Evolutionary conservation across 2,797 vertebrate genomes (phyloP).

Genomic region (Peromyscus nudipes): DNA sequence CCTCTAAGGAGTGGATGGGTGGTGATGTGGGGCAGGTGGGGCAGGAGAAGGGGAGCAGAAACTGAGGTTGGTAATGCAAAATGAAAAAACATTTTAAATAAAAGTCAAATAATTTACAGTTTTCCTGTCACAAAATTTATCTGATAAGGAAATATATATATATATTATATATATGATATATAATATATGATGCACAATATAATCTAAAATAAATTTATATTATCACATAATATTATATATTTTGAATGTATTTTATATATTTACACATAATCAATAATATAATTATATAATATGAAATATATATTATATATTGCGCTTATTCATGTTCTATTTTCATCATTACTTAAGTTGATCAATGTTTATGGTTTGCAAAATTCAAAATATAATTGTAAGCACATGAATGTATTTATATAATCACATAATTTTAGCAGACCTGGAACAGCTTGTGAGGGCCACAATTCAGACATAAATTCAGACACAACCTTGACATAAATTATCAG

Average conservation of each 20-base stretch:
- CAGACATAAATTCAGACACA: not conserved
- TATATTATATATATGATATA: not conserved
- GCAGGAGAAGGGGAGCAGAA: too few relatives aligned
- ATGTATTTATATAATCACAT: not conserved
- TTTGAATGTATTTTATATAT: not conserved
- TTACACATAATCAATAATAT: not conserved
- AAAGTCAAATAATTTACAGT: too few relatives aligned
- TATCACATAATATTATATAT: not conserved
- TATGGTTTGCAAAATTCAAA: not conserved
- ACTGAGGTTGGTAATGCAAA: too few relatives aligned
- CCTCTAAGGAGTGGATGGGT: too few relatives aligned
- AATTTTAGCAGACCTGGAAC: not conserved
- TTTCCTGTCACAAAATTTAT: not conserved
- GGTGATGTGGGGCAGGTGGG: too few relatives aligned
- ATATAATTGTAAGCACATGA: slow-evolving; percentile 12
- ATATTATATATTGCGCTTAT: not conserved
- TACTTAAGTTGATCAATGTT: not conserved
- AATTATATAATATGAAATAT: not conserved
- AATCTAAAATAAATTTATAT: not conserved
- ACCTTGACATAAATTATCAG: not conserved
- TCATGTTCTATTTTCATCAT: slow-evolving; percentile 21
- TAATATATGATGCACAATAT: not conserved
- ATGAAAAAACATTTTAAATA: too few relatives aligned
- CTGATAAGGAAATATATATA: not conserved
- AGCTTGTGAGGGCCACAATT: not conserved